These are phyloP conservation scores for Brachyistius frenatus DNA, from an alignment of 2,113 vertebrate genomes.

Conservation along the genomic window DNA sequence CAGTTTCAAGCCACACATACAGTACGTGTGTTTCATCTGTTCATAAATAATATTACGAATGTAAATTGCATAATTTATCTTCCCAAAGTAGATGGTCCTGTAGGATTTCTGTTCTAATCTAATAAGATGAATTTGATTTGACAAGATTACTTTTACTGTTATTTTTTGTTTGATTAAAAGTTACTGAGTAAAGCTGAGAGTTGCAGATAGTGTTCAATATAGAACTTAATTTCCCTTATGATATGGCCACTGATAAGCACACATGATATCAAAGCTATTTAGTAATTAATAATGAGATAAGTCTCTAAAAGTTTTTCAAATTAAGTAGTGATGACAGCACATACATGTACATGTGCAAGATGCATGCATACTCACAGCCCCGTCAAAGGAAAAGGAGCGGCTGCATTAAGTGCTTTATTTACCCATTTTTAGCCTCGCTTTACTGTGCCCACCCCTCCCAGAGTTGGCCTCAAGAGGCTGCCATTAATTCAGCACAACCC, in stretches of 20 bases:
- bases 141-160: conserved; percentile 9
- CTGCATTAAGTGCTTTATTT: conserved; percentile 62
- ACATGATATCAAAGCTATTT: background rate
- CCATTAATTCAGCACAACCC: conserved; percentile 69
- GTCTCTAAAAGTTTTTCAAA: background rate
- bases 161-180: background rate
- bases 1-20: background rate
- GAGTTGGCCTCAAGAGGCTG: conserved; percentile 49
- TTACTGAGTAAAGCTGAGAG: background rate
- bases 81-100: background rate
- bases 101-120: conserved; percentile 3
- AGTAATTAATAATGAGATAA: conserved; percentile 3
- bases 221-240: background rate
- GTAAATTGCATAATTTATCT: background rate
- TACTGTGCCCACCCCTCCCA: conserved; percentile 45
- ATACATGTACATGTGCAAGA: conserved; percentile 10
- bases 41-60: conserved; percentile 6
- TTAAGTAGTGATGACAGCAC: background rate
- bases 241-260: background rate
- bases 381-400: conserved; percentile 36
- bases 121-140: conserved; percentile 4
- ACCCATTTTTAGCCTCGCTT: conserved; percentile 54
- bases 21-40: background rate
- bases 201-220: background rate
- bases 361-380: background rate